phyloP scores from a whole-genome alignment of 2,113 vertebrate species.

The Telmatochromis brachygnathus region DNA sequence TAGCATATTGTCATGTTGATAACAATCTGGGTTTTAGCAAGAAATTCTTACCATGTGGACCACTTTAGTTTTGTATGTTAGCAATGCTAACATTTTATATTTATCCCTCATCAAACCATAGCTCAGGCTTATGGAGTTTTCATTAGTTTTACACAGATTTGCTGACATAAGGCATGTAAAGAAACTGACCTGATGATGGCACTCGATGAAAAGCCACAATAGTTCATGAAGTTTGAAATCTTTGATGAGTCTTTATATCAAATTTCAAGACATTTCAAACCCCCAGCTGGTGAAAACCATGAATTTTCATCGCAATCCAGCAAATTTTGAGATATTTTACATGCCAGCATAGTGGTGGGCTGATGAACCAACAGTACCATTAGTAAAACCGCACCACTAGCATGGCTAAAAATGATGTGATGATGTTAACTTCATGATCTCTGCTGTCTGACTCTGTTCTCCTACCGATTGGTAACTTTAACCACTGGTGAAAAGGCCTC shows the following conservation, averaged over 20 bases:
- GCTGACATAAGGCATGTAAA: not conserved
- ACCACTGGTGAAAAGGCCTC: not conserved
- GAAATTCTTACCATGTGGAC: not conserved
- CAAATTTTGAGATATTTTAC: not conserved
- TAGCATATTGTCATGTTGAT: not conserved
- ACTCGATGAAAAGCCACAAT: not conserved
- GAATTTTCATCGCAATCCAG: not conserved
- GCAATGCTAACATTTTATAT: not conserved
- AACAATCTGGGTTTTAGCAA: not conserved
- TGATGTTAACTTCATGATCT: not conserved
- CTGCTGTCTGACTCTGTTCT: not conserved
- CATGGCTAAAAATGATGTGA: not conserved
- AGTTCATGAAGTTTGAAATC: not conserved
- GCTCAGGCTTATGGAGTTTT: not conserved
- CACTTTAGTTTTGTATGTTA: not conserved
- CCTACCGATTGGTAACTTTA: not conserved
- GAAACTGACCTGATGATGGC: not conserved
- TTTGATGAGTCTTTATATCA: not conserved
- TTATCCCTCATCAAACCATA: not conserved
- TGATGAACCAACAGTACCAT: not conserved
- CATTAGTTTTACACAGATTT: not conserved
- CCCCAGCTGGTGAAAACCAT: not conserved
- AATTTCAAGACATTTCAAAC: not conserved
- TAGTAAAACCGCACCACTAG: not conserved
- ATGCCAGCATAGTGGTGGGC: not conserved